Evolutionary conservation across 2,113 vertebrate species (phyloP).

Genomic region (Ornithorhynchus anatinus): DNA sequence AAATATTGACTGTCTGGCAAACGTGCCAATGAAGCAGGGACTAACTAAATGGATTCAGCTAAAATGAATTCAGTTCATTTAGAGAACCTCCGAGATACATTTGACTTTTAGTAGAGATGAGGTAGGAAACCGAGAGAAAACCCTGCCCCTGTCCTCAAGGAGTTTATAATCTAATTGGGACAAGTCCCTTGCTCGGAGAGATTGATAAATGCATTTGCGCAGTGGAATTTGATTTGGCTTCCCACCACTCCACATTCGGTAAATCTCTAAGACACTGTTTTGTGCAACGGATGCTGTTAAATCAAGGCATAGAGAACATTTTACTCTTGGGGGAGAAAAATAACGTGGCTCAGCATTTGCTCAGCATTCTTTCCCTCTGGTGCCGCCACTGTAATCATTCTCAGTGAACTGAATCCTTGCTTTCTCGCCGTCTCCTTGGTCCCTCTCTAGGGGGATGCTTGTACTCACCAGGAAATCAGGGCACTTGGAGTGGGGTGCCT

Average conservation of each 20-base stretch:
- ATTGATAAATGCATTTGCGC: neutral
- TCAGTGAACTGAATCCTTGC: neutral
- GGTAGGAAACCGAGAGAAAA: accelerated
- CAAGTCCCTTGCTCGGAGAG: neutral
- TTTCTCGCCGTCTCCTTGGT: no score
- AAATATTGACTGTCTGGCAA: neutral
- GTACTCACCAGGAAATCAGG: neutral
- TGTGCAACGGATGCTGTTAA: neutral
- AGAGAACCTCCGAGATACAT: neutral
- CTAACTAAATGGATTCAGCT: no score
- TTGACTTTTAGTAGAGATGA: neutral
- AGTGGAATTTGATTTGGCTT: accelerated
- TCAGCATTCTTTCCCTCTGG: accelerated
- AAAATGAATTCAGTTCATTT: neutral
- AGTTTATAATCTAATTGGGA: neutral
- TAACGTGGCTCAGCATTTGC: neutral
- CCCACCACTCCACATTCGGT: accelerated
- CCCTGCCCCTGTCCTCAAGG: no score
- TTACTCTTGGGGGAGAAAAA: neutral
- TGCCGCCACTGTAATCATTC: neutral
- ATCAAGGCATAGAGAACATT: neutral
- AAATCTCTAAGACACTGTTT: neutral
- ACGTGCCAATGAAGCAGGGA: neutral
- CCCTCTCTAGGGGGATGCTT: neutral
- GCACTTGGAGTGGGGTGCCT: no score